Base-by-base conservation (phyloP, 2,113 vertebrate genomes). In the Calonectris borealis region DNA sequence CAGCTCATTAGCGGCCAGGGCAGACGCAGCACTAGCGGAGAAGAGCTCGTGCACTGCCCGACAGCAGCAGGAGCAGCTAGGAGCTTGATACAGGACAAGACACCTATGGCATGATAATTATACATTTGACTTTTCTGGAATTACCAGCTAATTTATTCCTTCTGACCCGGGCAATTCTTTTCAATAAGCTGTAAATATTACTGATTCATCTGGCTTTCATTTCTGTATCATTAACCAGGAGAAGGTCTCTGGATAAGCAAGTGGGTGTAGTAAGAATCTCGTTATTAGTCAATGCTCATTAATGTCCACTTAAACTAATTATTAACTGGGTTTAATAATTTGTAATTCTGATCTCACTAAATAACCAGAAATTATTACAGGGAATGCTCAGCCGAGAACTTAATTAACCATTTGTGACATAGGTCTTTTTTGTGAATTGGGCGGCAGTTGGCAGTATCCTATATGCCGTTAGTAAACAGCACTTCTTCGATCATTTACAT, bases 241-340 rank as follows among this genome's bases (percentile, higher is more conserved):
- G 71, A n/a, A 80, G 78, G 75, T 92, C 93, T 97, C 92, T 13
- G 62, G 70, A 83, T 91, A 96, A 94, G 93, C 79, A 91, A 94
- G 73, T 85, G 94, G 86, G 72, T 75, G 75, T 93, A 94, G 96
- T 81, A 92, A 95, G 91, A 88, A 91, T 68, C 72, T 86, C 44
- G 12, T 87, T 96, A 70, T 95, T 96, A 96, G 64, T 92, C 95
- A 97, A 60, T 71, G 87, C 92, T 96, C 87, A 94, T 96, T 95
- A 95, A 87, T 77, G 71, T 95, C 90, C 94, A 81, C 80, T 98
- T 92, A 52, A 92, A 96, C 52, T 85, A 94, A 96, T 91, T 98
- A 70, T 96, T 96, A 96, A 46, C 77, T 31, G 55, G 71, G 44
- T 88, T 96, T 94, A 83, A 92, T 82, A 91, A 96, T 93, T 95